Conservation (phyloP, 2,797 vertebrate genomes). For the Sebastiscus albofasciatus region DNA sequence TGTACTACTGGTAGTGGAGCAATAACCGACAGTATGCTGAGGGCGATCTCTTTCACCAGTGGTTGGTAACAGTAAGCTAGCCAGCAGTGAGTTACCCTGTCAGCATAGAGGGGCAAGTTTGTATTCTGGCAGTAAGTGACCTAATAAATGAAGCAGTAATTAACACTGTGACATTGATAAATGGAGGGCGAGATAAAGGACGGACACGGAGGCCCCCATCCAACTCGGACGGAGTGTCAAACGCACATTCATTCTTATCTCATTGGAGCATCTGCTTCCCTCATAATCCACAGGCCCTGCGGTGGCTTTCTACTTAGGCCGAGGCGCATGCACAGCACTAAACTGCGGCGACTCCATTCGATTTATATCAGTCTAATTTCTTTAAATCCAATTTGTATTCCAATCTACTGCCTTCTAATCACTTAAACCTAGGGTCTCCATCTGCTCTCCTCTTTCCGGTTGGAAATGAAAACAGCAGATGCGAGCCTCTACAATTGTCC, state of each 20-base stretch:
- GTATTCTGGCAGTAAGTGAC: conserved; percentile 86
- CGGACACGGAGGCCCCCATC: conserved; percentile 84
- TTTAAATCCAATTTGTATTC: conserved; percentile 99
- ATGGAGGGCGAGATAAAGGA: conserved; percentile 93
- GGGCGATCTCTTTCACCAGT: conserved; percentile 4
- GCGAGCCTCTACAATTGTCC: conserved; percentile 89
- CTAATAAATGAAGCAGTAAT: conserved; percentile 97
- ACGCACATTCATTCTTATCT: conserved; percentile 96
- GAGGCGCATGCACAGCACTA: conserved; percentile 80
- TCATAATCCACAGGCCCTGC: conserved; percentile 89
- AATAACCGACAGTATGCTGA: conserved; percentile 8
- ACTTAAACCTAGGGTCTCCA: conserved; percentile 97
- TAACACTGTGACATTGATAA: conserved; percentile 97
- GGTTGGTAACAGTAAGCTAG: conserved; percentile 20
- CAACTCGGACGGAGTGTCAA: conserved; percentile 89
- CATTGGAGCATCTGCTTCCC: conserved; percentile 95
- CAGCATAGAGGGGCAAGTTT: conserved; percentile 80
- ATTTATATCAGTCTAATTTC: conserved; percentile 99
- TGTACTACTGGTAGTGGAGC: background rate
- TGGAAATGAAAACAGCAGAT: conserved; percentile 92
- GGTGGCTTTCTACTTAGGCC: conserved; percentile 69
- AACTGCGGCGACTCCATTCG: conserved; percentile 93
- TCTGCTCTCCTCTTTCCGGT: conserved; percentile 89
- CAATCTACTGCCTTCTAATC: conserved; percentile 98
- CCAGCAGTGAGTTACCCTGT: conserved; percentile 57